These are phyloP conservation scores for Garrulus glandarius DNA, from an alignment of 2,797 vertebrate species.

Conservation along the genomic window DNA sequence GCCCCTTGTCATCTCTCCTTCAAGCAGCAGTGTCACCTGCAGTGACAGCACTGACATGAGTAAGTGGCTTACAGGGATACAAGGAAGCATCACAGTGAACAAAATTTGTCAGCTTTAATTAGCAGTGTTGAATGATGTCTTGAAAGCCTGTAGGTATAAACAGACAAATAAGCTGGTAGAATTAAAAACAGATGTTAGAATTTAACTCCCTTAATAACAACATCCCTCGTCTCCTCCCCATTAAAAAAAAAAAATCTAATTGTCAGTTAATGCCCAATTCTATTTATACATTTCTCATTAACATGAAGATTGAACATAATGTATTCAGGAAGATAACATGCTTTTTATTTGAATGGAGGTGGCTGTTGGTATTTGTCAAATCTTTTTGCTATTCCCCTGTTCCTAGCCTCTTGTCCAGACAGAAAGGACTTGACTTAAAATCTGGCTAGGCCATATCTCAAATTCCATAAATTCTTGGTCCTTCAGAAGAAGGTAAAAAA, in stretches of 20 bases:
- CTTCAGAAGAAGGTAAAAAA: neutral
- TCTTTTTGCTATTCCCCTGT: neutral
- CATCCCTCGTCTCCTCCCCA: neutral
- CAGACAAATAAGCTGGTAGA: constrained; percentile 46
- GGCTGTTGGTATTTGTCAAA: neutral
- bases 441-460: neutral
- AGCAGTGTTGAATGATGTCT: constrained; percentile 47
- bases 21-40: constrained; percentile 32
- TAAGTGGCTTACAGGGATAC: constrained; percentile 45
- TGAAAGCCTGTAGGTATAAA: constrained; percentile 60
- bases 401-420: neutral
- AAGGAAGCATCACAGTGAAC: constrained; percentile 8
- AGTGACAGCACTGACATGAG: constrained; percentile 34
- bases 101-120: constrained; percentile 64
- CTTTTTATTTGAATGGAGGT: neutral
- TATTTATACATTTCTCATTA: constrained; percentile 51
- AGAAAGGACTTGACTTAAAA: neutral
- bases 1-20: constrained; percentile 7
- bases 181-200: constrained; percentile 63
- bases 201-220: constrained; percentile 53
- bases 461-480: neutral
- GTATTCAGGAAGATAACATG: neutral
- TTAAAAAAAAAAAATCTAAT: neutral
- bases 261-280: constrained; percentile 36
- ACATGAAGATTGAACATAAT: constrained; percentile 17